Percentiles rank a stretch among this genome's conserved stretches.
These are phyloP conservation scores for Netelia fuscicornis DNA, from an alignment of 2,888 invertebrate genomes.

Conservation along the genomic window DNA sequence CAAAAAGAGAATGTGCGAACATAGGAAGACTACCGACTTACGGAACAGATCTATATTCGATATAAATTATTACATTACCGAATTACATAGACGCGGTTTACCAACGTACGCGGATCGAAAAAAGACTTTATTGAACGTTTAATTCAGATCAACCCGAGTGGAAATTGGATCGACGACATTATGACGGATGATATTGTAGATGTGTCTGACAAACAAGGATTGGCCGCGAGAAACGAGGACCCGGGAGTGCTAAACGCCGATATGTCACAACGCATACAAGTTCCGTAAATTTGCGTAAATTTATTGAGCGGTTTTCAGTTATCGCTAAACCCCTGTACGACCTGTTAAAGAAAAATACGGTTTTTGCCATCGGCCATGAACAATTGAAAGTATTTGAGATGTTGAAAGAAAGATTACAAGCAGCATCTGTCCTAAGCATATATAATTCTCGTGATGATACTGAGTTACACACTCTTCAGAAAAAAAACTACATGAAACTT, in stretches of 20 bases:
- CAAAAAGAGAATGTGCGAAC: too few species aligned
- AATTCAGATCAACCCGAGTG: constrained; percentile 30
- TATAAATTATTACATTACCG: constrained; percentile 43
- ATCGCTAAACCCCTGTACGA: constrained; percentile 76
- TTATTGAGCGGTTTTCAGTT: constrained; percentile 69
- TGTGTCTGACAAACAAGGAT: background rate
- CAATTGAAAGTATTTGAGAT: constrained; percentile 71
- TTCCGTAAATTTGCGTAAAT: constrained; percentile 76
- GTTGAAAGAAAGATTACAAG: constrained; percentile 67
- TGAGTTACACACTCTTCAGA: constrained; percentile 75
- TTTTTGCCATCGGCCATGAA: constrained; percentile 73
- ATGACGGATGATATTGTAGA: background rate
- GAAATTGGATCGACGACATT: background rate
- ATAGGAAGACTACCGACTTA: too few species aligned
- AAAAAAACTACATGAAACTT: constrained; percentile 71
- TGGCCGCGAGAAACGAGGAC: background rate
- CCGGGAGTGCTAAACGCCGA: background rate
- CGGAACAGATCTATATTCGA: background rate
- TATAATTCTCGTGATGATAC: constrained; percentile 76
- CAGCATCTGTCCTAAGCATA: constrained; percentile 73
- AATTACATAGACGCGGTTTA: constrained; percentile 41
- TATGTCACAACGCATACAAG: background rate
- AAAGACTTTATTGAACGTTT: constrained; percentile 34
- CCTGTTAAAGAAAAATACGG: constrained; percentile 68
- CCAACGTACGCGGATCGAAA: constrained; percentile 23